Conservation (phyloP, 2,113 vertebrate species). For the Oriolus oriolus region DNA sequence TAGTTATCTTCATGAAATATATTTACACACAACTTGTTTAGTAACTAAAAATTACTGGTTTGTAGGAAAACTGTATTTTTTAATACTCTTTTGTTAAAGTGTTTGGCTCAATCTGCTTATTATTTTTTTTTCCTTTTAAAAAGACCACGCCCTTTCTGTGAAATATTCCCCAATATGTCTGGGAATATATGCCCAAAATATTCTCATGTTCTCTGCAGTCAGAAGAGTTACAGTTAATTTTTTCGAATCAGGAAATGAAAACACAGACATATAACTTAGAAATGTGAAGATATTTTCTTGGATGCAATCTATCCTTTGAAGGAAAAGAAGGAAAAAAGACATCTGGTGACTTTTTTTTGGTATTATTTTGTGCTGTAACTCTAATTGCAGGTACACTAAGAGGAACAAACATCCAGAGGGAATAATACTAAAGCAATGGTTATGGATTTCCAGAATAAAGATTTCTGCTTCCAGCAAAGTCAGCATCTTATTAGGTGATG, state of each 20-base stretch:
- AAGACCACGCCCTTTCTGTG: neutral
- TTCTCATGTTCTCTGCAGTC: neutral
- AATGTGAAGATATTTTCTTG: neutral
- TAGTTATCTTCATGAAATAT: neutral
- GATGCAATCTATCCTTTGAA: neutral
- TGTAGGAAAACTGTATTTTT: neutral
- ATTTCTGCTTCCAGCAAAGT: conserved; percentile 28
- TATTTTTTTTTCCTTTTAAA: neutral
- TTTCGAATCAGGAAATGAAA: neutral
- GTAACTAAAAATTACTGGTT: neutral
- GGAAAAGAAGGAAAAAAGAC: neutral
- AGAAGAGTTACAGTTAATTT: neutral
- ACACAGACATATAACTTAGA: neutral
- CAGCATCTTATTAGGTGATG: neutral
- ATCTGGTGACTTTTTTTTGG: neutral
- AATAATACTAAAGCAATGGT: neutral
- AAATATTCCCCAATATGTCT: neutral
- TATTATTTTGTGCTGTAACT: neutral
- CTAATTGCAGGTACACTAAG: neutral
- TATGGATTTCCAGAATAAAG: conserved; percentile 5
- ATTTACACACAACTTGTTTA: neutral
- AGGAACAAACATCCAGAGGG: neutral
- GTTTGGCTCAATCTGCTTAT: neutral
- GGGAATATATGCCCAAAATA: neutral
- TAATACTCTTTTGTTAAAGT: neutral